These are phyloP conservation scores for Tapirus indicus DNA, from an alignment of 2,797 vertebrate genomes.

Conservation along the genomic window DNA sequence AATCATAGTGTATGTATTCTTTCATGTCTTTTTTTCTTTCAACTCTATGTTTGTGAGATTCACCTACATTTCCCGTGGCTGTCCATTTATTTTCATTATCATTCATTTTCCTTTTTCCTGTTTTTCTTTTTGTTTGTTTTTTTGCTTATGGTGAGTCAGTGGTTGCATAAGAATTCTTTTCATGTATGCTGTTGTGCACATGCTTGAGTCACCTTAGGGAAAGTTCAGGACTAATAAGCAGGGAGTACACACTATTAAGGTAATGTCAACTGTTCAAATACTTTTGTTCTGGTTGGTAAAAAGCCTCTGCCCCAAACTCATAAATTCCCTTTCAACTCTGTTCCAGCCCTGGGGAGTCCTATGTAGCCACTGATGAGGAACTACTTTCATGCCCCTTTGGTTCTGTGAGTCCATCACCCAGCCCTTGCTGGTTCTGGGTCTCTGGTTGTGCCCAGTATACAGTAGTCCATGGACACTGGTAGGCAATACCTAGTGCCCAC, in stretches of 20 bases:
- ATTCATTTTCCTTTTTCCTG: neutral
- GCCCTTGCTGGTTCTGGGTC: neutral
- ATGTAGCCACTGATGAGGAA: neutral
- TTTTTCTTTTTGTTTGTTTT: neutral
- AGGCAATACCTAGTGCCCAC: neutral
- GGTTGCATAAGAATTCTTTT: neutral
- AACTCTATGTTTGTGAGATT: neutral
- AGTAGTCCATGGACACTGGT: neutral
- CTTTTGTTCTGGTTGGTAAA: neutral
- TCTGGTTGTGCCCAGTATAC: neutral
- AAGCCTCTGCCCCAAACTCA: neutral
- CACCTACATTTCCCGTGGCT: neutral
- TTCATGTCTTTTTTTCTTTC: neutral
- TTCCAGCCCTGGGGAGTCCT: neutral
- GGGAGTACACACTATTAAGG: neutral
- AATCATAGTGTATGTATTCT: neutral
- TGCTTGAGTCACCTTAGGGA: neutral
- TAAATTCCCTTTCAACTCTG: neutral
- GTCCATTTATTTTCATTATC: conserved; percentile 1
- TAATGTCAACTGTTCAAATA: neutral
- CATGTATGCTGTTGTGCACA: neutral
- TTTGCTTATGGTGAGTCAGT: neutral
- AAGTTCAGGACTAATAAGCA: neutral
- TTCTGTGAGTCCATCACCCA: neutral
- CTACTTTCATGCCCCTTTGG: neutral